Evolutionary conservation across 1,140 invertebrate species (phyloP).

Genomic region (Physella acuta): DNA sequence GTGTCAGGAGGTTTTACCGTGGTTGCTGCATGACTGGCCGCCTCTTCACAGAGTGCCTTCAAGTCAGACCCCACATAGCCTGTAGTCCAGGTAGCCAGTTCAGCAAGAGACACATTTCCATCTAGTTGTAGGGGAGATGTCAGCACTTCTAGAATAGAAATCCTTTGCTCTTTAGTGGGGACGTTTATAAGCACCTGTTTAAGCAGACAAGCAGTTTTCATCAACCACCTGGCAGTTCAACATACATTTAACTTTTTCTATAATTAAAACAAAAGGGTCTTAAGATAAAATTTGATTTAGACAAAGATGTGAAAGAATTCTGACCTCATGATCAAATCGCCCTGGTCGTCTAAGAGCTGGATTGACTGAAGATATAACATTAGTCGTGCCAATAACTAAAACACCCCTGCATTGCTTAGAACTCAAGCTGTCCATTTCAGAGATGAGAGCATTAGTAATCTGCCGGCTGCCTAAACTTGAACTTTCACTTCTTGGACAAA

Average conservation of each 20-base stretch:
- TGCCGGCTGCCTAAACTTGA: constrained; percentile 29
- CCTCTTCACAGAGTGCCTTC: constrained; percentile 56
- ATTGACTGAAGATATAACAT: constrained; percentile 44
- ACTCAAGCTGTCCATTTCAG: constrained; percentile 40
- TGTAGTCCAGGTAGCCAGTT: constrained; percentile 54
- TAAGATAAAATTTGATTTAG: constrained; percentile 4
- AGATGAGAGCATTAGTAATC: constrained; percentile 36
- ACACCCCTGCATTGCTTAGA: constrained; percentile 27
- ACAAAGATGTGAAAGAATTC: constrained; percentile 13
- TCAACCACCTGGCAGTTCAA: too few relatives aligned
- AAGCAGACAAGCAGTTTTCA: background rate
- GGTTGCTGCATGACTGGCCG: constrained; percentile 39
- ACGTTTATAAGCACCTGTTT: constrained; percentile 51
- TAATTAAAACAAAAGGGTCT: too few relatives aligned
- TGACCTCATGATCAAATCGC: constrained; percentile 53
- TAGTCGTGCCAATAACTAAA: constrained; percentile 54
- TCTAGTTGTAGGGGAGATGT: constrained; percentile 30
- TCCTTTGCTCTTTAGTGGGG: constrained; percentile 41
- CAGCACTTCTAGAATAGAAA: constrained; percentile 40
- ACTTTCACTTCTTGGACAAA: constrained; percentile 39
- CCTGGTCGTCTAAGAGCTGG: constrained; percentile 45
- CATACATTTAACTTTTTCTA: background rate
- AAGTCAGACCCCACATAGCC: constrained; percentile 65
- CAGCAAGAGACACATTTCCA: constrained; percentile 37
- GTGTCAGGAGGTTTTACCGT: too few relatives aligned